These are phyloP conservation scores for Cacoxenus indagator DNA, from an alignment of 2,888 invertebrate species.

Conservation along the genomic window DNA sequence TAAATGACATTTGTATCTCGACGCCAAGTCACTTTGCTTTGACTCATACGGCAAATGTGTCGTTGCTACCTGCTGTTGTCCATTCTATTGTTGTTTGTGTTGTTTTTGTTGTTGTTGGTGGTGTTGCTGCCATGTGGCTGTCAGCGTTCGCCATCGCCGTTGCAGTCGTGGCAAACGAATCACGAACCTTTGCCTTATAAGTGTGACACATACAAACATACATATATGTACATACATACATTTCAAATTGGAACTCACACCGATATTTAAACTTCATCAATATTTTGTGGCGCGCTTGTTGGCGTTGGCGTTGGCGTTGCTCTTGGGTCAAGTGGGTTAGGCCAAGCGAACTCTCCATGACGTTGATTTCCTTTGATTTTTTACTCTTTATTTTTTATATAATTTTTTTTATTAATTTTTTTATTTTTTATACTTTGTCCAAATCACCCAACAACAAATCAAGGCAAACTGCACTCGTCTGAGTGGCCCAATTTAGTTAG, in stretches of 20 bases:
- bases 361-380: neutral
- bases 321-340: neutral
- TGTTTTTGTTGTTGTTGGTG: constrained; percentile 29
- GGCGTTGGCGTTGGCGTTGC: neutral
- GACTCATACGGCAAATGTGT: neutral
- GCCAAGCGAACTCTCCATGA: neutral
- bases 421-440: too few species aligned
- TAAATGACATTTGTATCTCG: neutral
- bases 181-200: constrained; percentile 9
- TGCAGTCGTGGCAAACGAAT: constrained; percentile 46
- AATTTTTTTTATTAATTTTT: neutral
- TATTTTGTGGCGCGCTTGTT: neutral
- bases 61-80: constrained; percentile 44
- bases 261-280: neutral
- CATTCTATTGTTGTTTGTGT: constrained; percentile 29
- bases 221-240: neutral
- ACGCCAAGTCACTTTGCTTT: neutral
- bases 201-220: neutral
- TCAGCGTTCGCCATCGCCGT: constrained; percentile 14
- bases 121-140: constrained; percentile 19
- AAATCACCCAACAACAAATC: too few species aligned
- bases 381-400: neutral
- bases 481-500: neutral
- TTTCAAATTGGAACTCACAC: neutral
- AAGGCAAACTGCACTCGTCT: too few species aligned